Percentiles rank a stretch among this genome's conserved stretches.
Evolutionary conservation across 2,888 invertebrate species (phyloP).

Genomic region (Epinotia demarniana): DNA sequence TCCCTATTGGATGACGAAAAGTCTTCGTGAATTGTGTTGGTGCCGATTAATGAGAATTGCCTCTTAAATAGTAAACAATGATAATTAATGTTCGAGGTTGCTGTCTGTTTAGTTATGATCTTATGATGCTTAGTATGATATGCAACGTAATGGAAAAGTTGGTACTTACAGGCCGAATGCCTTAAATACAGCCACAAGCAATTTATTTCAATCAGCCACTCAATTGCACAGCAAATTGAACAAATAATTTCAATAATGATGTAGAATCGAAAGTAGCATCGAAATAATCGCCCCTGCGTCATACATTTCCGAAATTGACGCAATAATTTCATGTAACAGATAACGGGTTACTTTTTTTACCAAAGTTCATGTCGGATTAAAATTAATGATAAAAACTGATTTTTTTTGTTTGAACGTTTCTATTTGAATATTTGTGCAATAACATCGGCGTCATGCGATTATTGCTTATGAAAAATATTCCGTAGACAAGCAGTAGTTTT

Average conservation of each 20-base stretch:
- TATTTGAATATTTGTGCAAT: not conserved
- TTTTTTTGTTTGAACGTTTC: not conserved
- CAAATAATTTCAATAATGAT: conserved; percentile 21
- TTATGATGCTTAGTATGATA: not conserved
- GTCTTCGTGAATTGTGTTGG: too few species aligned
- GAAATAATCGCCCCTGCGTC: not conserved
- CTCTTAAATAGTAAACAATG: not conserved
- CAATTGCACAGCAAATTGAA: conserved; percentile 8
- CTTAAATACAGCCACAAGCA: not conserved
- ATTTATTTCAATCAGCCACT: conserved; percentile 16
- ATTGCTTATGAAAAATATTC: conserved; percentile 7
- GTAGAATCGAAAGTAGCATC: not conserved
- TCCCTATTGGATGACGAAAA: too few species aligned
- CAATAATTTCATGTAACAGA: not conserved
- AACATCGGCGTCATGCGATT: not conserved
- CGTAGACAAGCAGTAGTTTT: conserved; percentile 53
- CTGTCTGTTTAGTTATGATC: not conserved
- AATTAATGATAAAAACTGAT: not conserved
- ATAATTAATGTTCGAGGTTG: not conserved
- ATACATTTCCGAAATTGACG: conserved; percentile 4
- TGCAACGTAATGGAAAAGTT: not conserved
- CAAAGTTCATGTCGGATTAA: not conserved
- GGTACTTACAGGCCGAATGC: too few species aligned
- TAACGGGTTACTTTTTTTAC: not conserved
- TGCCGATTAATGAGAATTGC: too few species aligned